Evolutionary conservation across 2,113 vertebrate genomes (phyloP), one percentile per base, ranked within the genome.

Genomic region (Nannobrachium achirus): DNA sequence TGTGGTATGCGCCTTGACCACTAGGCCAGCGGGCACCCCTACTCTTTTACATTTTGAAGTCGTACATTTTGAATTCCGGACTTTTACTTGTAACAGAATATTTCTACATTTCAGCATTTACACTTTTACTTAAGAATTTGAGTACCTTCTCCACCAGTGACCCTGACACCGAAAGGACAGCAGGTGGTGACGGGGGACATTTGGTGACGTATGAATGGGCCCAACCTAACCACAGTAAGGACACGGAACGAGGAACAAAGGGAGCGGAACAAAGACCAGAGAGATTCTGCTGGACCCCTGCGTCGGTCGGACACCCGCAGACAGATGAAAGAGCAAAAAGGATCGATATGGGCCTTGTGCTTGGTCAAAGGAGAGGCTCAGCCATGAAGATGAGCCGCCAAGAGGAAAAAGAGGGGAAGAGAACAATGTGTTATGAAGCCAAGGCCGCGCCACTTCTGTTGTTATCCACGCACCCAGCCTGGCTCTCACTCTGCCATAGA

Each of bases 331-430:
- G 71, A 68, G 52, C 69, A 62, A 56, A n/a, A 79, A 68, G 81
- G 86, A 89, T 89, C 88, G 57, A 88, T 90, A 83, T 15, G 1
- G 46, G 25, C 79, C 82, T 85, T 82, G 71, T 66, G 73, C 79
- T 73, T 79, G 19, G 76, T 68, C 58, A 75, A 49, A 70, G 65
- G 68, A 66, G 61, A 80, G 53, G 62, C 73, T 78, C 64, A 55
- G 74, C 71, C 81, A 45, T 80, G 71, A 77, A 80, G 79, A 84
- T 40, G 15, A 76, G 79, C 77, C 69, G 69, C 80, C 68, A 52
- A 67, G 42, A 68, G 56, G 69, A 11, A 16, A 63, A 33, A 42
- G 45, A 46, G 66, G 55, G 68, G 63, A 78, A 71, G 69, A 61
- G 62, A 83, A 71, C 7, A 4, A 75, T 55, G 65, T 71, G 64